Evolutionary conservation across 2,888 invertebrate species (phyloP), one percentile per base, ranked within the genome.

Genomic region (Crepidodera aurea): DNA sequence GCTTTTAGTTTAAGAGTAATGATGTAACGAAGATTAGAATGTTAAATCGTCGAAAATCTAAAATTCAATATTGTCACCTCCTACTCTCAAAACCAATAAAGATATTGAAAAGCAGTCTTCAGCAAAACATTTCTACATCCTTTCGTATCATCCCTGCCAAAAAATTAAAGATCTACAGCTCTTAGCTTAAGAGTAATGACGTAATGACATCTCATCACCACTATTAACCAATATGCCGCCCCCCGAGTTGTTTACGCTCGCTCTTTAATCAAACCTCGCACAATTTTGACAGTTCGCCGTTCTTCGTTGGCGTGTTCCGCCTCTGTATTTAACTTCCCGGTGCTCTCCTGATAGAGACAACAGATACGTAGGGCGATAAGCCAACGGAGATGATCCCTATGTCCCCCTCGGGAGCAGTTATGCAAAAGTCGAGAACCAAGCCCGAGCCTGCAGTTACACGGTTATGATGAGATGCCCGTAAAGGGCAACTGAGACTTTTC

Each of bases 361-460:
- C 54, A 57, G 50, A 57, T 60, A 57, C 34, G 53, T 34, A 32
- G 46, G 42, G 37, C 42, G 58, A 60, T 59, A 61, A 53, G 56
- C 51, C 53, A 54, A 58, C 64, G 25, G 39, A 61, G 64, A 64
- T 61, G 64, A 55, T 54, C 61, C 42, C 69, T 70, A 81, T 78
- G 74, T 73, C 75, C 69, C 81, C 73, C 79, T 62, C 46, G 81
- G 80, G 81, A 75, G 77, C 75, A 77, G 81, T 81, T 81, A 81
- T 81, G 81, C 79, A 81, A 80, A 81, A 80, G 77, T 77, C 73
- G 76, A 70, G 75, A 71, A 70, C 74, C 69, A 69, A 75, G 71
- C 69, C 70, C 64, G 50, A 71, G 69, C 67, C 71, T 71, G 71
- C 71, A 74, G 76, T 73, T 74, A 73, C 75, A 73, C 73, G 69